A percentile compares a stretch with the other conserved stretches of the same genome.
phyloP scores from a whole-genome alignment of 2,113 vertebrate genomes.

The Lates calcarifer region DNA sequence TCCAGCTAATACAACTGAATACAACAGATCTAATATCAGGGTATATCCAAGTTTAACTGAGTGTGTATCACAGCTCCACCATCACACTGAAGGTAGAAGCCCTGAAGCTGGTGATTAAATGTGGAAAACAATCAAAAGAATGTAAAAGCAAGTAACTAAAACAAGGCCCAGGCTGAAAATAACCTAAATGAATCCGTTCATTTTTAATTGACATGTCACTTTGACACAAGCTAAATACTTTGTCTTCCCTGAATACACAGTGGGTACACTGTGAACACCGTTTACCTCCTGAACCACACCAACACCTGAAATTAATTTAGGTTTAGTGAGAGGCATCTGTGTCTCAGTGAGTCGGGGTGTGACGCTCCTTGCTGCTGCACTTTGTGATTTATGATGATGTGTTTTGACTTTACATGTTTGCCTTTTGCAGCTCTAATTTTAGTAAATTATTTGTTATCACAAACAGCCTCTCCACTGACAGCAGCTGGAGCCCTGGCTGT shows the following conservation, averaged over 20 bases:
- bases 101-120: not conserved
- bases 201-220: not conserved
- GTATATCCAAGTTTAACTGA: not conserved
- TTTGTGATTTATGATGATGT: conserved; percentile 2
- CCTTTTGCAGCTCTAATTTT: conserved; percentile 25
- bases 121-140: not conserved
- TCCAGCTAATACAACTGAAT: not conserved
- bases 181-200: not conserved
- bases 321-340: not conserved
- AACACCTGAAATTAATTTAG: not conserved
- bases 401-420: not conserved
- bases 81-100: not conserved
- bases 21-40: not conserved
- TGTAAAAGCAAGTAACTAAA: not conserved
- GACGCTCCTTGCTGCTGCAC: not conserved
- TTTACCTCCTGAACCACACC: not conserved
- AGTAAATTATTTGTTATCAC: conserved; percentile 42
- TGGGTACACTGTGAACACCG: not conserved
- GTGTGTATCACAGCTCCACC: not conserved
- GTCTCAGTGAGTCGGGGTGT: not conserved
- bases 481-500: not conserved
- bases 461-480: conserved; percentile 7
- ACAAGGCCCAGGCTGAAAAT: not conserved
- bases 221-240: not conserved
- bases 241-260: not conserved